Evolutionary conservation across 2,113 vertebrate species (phyloP).

Genomic region (Amblyopsis rosae): DNA sequence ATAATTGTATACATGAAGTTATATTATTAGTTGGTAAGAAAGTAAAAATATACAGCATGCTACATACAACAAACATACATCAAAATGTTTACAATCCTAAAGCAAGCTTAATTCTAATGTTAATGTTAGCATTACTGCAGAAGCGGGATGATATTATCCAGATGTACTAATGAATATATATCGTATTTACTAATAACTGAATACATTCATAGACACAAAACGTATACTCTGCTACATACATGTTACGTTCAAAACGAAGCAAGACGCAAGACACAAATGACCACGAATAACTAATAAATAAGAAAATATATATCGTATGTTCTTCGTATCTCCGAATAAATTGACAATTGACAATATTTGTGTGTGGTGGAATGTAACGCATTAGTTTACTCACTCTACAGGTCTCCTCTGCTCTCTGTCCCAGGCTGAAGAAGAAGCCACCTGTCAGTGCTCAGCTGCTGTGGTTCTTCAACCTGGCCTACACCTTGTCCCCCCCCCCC

Average conservation of each 20-base stretch:
- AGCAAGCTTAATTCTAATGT: no score
- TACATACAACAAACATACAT: background rate
- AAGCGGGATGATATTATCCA: no score
- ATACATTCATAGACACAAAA: background rate
- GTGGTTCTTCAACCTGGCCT: conserved; percentile 27
- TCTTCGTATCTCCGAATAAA: background rate
- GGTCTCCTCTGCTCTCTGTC: conserved; percentile 44
- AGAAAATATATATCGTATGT: background rate
- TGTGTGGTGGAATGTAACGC: no score
- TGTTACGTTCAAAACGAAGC: no score
- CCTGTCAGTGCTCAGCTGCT: conserved; percentile 49
- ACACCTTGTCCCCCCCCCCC: conserved; percentile 25
- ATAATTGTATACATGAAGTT: no score
- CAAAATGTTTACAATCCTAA: no score
- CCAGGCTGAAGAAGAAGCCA: conserved; percentile 47
- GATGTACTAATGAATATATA: background rate
- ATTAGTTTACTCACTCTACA: conserved; percentile 52
- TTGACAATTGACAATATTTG: background rate
- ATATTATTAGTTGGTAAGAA: background rate
- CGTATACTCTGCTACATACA: no score
- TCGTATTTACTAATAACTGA: background rate
- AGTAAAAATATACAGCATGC: background rate
- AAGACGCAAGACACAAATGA: background rate
- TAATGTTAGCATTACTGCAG: no score
- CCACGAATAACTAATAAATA: background rate